Evolutionary conservation across 2,797 vertebrate genomes (phyloP), one percentile per base, ranked within the genome.

Genomic region (Spondyliosoma cantharus): DNA sequence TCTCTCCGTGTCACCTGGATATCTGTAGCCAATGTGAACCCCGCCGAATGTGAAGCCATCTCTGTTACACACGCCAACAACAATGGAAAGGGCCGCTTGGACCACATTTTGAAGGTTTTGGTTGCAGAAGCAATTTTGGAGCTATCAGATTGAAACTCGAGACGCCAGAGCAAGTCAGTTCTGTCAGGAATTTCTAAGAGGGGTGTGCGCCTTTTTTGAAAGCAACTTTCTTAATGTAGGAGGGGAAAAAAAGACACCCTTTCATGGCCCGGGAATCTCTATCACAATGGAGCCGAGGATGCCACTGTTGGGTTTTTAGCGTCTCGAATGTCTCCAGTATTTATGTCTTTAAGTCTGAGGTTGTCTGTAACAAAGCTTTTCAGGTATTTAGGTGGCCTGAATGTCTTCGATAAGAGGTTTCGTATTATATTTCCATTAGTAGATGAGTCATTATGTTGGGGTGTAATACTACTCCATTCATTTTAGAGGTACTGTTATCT

Each of bases 71-170:
- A 76, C 61, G 73, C 80, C 77, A 49, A 25, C 82, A 74, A 90
- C 88, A 89, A 89, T 89, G 82, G 89, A 70, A 75, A 16, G 75
- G 59, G 70, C 78, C 32, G 75, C 85, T 53, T 48, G 85, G 83
- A 73, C 73, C 63, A 64, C 82, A 73, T 90, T 80, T 86, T 60
- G 83, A 86, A 90, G 92, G 87, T 85, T 91, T 87, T 89, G 82
- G 88, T 92, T 92, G 90, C 90, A 87, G 86, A 79, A 82, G 86
- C 92, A 92, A 90, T 94, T 92, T 92, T 75, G 78, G 73, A 86
- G 85, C 90, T 94, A 95, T 95, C 94, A 93, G 93, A 94, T 94
- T 90, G 93, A 94, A 95, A 94, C 78, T 81, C 81, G 82, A 94
- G 92, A 93, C 83, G 89, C 81, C 86, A 82, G 82, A 83, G 71